Conservation (phyloP, 2,888 invertebrate genomes). For the Neuroscelio doddi region DNA sequence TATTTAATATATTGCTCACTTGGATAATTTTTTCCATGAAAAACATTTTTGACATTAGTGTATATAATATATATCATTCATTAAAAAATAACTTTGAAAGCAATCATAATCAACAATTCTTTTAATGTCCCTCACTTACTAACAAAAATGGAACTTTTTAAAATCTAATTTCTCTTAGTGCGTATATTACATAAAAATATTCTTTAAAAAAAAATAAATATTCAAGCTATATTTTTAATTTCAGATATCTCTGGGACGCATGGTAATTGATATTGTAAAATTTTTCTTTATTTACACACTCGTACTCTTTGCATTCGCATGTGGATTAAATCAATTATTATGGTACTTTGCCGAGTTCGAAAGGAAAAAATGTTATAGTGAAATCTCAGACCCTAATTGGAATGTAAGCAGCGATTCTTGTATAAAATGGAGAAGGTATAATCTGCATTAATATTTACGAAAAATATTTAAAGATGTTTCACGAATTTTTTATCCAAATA, state of each 20-base stretch:
- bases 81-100: too few relatives aligned
- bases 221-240: conserved; percentile 73
- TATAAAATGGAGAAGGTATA: conserved; percentile 88
- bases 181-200: too few relatives aligned
- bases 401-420: conserved; percentile 84
- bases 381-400: conserved; percentile 84
- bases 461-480: too few relatives aligned
- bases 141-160: too few relatives aligned
- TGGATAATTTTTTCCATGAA: too few relatives aligned
- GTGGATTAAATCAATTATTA: conserved; percentile 91
- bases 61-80: too few relatives aligned
- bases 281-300: conserved; percentile 92
- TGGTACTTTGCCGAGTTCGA: conserved; percentile 96
- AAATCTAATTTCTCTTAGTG: too few relatives aligned
- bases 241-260: conserved; percentile 91
- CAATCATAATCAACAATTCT: too few relatives aligned
- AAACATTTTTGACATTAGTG: too few relatives aligned
- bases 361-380: conserved; percentile 83
- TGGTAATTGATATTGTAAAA: conserved; percentile 93
- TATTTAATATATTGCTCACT: too few relatives aligned
- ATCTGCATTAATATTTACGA: background rate
- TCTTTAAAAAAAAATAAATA: background rate
- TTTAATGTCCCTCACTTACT: too few relatives aligned
- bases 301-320: conserved; percentile 93
- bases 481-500: too few relatives aligned